Conservation (phyloP, 2,888 invertebrate genomes). For the Pollenia griseotomentosa region DNA sequence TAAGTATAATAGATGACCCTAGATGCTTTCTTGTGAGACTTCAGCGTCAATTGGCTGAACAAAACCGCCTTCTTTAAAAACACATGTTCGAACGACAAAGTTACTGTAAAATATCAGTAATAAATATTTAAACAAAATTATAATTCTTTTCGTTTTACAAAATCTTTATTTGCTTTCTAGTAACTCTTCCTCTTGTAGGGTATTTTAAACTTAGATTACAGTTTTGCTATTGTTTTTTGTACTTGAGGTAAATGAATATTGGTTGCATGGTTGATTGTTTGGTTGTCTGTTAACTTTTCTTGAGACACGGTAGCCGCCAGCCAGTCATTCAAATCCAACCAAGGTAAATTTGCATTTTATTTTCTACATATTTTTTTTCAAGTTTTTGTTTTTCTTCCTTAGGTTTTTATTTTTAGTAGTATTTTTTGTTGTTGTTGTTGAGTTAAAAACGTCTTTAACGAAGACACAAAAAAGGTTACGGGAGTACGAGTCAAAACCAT, state of each 20-base stretch:
- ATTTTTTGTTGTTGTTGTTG: slow-evolving; percentile 24
- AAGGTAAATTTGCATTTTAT: slow-evolving; percentile 69
- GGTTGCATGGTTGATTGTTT: slow-evolving; percentile 57
- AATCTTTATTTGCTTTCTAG: neutral
- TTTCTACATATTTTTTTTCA: slow-evolving; percentile 26
- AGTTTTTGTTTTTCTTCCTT: slow-evolving; percentile 14
- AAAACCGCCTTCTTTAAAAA: too few relatives aligned
- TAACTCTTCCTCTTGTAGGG: slow-evolving; percentile 13
- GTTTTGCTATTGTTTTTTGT: neutral
- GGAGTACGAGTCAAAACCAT: slow-evolving; percentile 13
- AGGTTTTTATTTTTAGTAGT: neutral
- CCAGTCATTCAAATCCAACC: slow-evolving; percentile 45
- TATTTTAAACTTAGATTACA: slow-evolving; percentile 12
- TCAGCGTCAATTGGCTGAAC: too few relatives aligned
- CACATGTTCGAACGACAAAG: too few relatives aligned
- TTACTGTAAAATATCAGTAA: too few relatives aligned
- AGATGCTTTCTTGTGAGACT: too few relatives aligned
- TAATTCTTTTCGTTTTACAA: neutral
- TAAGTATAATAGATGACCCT: too few relatives aligned
- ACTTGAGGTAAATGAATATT: slow-evolving; percentile 45
- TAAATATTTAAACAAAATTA: too few relatives aligned
- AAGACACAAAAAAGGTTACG: slow-evolving; percentile 40
- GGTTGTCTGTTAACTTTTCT: slow-evolving; percentile 60
- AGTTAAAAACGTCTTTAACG: slow-evolving; percentile 39
- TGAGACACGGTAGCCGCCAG: slow-evolving; percentile 65